These are phyloP conservation scores for Tethya wilhelma DNA, from an alignment of 37 sponge, comb jelly and placozoan genomes.

Conservation along the genomic window DNA sequence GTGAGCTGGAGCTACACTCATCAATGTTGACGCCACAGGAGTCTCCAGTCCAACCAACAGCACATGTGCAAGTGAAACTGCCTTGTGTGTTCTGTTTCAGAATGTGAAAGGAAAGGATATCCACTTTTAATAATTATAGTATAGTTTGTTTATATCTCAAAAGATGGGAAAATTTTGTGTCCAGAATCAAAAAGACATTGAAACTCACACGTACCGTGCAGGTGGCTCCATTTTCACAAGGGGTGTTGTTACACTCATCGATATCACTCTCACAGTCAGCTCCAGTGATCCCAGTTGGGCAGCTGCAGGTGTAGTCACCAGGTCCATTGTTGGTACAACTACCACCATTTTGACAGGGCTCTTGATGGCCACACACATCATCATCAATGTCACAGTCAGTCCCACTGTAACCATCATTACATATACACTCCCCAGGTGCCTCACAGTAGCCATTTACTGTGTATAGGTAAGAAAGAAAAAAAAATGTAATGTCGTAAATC, in stretches of 20 bases:
- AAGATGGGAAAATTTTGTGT: too few relatives aligned
- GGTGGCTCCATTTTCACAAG: constrained; percentile 50
- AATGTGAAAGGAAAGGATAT: neutral
- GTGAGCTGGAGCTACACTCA: constrained; percentile 9
- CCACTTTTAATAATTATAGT: neutral
- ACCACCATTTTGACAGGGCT: constrained; percentile 59
- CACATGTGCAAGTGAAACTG: constrained; percentile 39
- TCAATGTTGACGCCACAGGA: constrained; percentile 26
- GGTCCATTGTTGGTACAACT: constrained; percentile 35
- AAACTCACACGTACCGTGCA: constrained; percentile 32
- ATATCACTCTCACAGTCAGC: constrained; percentile 42
- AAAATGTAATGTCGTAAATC: too few relatives aligned
- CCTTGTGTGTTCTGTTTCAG: neutral
- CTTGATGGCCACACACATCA: constrained; percentile 59
- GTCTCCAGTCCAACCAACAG: constrained; percentile 31
- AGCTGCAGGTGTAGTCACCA: constrained; percentile 33
- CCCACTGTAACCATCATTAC: constrained; percentile 51
- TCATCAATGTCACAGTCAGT: constrained; percentile 40
- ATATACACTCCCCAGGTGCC: constrained; percentile 30
- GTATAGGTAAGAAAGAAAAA: too few relatives aligned
- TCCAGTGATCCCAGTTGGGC: constrained; percentile 56
- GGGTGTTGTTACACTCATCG: constrained; percentile 23
- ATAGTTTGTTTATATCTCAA: too few relatives aligned
- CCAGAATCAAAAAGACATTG: too few relatives aligned
- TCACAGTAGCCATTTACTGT: constrained; percentile 38